Percentiles rank a stretch among this genome's conserved stretches.
Evolutionary conservation across 2,797 vertebrate genomes (phyloP).

Genomic region (Oreonectes daqikongensis): DNA sequence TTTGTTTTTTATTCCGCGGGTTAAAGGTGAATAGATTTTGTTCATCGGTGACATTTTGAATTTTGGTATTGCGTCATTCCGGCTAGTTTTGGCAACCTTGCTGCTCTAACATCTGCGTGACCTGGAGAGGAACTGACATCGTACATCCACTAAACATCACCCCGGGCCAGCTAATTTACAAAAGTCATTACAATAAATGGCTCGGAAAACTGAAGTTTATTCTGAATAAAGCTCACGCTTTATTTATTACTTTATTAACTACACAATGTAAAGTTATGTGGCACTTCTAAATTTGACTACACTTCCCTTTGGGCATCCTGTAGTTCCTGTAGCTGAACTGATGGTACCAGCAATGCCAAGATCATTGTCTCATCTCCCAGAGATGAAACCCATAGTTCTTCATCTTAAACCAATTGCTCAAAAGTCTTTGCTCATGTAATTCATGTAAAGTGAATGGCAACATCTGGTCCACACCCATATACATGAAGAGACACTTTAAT

Average conservation of each 20-base stretch:
- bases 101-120: not conserved
- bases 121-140: too few species aligned
- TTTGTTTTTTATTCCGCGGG: too few species aligned
- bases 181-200: too few species aligned
- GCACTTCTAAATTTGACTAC: not conserved
- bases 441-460: not conserved
- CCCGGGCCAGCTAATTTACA: too few species aligned
- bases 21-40: too few species aligned
- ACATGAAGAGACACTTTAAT: not conserved
- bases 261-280: not conserved
- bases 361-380: not conserved
- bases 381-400: too few species aligned
- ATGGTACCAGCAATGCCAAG: not conserved
- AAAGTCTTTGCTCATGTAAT: not conserved
- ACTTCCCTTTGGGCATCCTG: not conserved
- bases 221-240: too few species aligned
- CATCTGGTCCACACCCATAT: not conserved
- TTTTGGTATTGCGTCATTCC: too few species aligned
- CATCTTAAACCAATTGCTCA: not conserved
- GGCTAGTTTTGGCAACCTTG: too few species aligned
- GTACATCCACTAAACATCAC: not conserved
- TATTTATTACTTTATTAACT: too few species aligned
- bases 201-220: too few species aligned
- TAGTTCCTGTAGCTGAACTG: not conserved
- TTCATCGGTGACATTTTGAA: too few species aligned